A percentile compares a stretch with the other conserved stretches of the same genome.
These are phyloP conservation scores for Dicrostonyx torquatus DNA, from an alignment of 2,797 vertebrate species.

Conservation along the genomic window DNA sequence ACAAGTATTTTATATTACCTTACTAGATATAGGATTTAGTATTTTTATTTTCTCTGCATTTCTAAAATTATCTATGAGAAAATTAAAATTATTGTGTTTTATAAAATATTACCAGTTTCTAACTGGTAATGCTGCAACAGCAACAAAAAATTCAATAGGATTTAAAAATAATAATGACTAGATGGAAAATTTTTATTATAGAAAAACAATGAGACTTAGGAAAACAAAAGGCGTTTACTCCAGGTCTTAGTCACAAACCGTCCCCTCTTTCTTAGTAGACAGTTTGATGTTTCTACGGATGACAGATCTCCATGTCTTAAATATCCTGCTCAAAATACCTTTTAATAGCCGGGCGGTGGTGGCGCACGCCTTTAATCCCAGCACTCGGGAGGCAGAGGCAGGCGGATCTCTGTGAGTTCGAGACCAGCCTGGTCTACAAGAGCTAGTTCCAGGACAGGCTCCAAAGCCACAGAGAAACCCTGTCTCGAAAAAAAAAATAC, in stretches of 20 bases:
- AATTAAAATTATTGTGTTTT: neutral
- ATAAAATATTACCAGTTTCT: neutral
- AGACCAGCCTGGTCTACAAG: too few species aligned
- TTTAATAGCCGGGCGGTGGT: too few species aligned
- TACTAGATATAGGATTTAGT: neutral
- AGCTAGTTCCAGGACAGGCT: too few species aligned
- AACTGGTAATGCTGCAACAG: neutral
- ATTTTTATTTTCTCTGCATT: neutral
- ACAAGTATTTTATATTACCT: neutral
- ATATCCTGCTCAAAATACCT: neutral
- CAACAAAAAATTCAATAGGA: neutral
- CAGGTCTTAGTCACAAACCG: neutral
- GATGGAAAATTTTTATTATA: neutral
- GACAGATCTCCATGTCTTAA: neutral
- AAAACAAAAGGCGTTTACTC: neutral
- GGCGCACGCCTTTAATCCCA: too few species aligned
- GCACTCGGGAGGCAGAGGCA: too few species aligned
- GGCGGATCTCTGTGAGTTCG: too few species aligned
- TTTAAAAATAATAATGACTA: constrained; percentile 1
- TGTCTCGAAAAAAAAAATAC: too few species aligned
- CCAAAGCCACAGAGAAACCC: too few species aligned
- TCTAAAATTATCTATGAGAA: neutral
- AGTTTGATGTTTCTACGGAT: neutral
- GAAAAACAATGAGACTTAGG: neutral
- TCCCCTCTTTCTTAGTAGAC: neutral